Percentiles rank a stretch among this genome's conserved stretches.
phyloP scores from a whole-genome alignment of 1,140 invertebrate genomes.

The Tetragonula clypearis region DNA sequence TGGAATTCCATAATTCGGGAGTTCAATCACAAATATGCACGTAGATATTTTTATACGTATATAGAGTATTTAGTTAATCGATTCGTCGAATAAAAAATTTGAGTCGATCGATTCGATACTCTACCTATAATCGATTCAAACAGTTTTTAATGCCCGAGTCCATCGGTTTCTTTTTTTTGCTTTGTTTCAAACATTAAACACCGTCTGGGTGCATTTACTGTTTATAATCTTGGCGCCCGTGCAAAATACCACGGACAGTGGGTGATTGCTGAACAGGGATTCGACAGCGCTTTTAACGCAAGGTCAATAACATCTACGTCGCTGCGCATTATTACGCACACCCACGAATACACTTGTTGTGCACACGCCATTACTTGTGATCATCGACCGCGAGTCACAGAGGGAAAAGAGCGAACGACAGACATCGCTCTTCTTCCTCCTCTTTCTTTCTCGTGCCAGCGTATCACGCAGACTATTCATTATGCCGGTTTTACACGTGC shows the following conservation, averaged over 20 bases:
- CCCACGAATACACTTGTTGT: background rate
- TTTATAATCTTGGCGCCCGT: conserved; percentile 30
- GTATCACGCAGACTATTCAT: background rate
- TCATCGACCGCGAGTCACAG: conserved; percentile 50
- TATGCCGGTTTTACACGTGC: background rate
- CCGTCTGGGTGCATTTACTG: conserved; percentile 1
- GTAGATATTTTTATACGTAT: background rate
- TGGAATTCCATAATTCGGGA: too few species aligned
- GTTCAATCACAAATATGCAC: background rate
- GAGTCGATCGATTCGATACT: background rate
- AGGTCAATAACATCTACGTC: conserved; percentile 70
- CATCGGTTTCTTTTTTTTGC: too few species aligned
- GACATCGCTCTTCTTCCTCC: too few species aligned
- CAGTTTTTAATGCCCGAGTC: background rate
- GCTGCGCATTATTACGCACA: conserved; percentile 62
- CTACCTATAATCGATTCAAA: too few species aligned
- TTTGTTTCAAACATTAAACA: background rate
- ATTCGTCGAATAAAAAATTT: background rate
- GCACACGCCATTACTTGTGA: conserved; percentile 6
- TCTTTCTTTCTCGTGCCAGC: background rate
- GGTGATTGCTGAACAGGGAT: conserved; percentile 52
- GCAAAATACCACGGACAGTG: conserved; percentile 30
- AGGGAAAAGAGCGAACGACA: background rate
- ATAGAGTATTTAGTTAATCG: background rate
- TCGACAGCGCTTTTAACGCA: conserved; percentile 70